Evolutionary conservation across 23 tunicate species (phyloP), one percentile per base, ranked within the genome.

Genomic region (Phallusia fumigata): DNA sequence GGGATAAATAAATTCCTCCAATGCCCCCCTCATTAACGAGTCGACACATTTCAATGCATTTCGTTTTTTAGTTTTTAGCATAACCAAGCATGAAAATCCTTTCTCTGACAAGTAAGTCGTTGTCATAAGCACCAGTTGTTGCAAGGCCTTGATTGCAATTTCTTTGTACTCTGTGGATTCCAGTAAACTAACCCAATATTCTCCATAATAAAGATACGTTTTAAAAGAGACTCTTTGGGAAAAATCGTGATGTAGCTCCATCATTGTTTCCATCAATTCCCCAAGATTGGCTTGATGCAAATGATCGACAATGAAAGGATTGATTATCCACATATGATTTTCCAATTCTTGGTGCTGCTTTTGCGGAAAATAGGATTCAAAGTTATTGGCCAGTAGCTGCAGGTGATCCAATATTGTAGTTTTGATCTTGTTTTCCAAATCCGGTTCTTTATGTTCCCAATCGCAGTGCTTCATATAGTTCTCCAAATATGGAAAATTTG

Each of bases 121-220:
- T 2, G 64, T 77, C 85, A 82, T 82, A 18, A 82, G 77, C 85
- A 82, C 85, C 53, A 82, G 77, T 82, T 82, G 16, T 30, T 35
- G 85, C 85, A 82, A 82, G 77, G 85, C 85, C 65, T 82, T 82
- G 64, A 36, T 64, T 64, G 85, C 85, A 69, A 82, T 82, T 77
- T 5, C 65, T 77, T 82, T 82, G 65, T 65, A 65, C 85, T 82
- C 85, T 32, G 85, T 77, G 53, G 77, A 82, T 82, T 82, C 58
- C 30, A 82, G 77, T 77, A 82, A 82, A 30, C 85, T 69, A 30
- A 82, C 52, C 85, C 52, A 82, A 82, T 69, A 82, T 64, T 82
- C 77, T 19, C 77, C 77, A 82, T 82, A 65, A 82, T 35, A 82
- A 30, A 30, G 53, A 65, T 82, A 77, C 65, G 85, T 65, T 82